These are phyloP conservation scores for Adineta ricciae DNA, from an alignment of 2,888 invertebrate species.

Conservation along the genomic window DNA sequence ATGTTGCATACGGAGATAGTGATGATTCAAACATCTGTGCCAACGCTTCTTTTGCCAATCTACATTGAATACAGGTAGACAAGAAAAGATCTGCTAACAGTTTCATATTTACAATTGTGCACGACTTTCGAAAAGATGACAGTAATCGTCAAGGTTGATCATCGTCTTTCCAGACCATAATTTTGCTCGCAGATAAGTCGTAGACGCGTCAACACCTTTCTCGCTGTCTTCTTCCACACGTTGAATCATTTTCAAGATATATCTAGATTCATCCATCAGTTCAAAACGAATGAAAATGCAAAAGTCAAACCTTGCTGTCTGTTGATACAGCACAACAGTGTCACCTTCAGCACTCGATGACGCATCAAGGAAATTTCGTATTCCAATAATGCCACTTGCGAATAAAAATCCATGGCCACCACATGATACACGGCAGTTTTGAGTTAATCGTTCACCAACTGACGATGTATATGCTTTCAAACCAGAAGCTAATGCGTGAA, in stretches of 20 bases:
- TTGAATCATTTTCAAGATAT: background rate
- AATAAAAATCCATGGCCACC: slow-evolving; percentile 79
- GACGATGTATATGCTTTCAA: slow-evolving; percentile 75
- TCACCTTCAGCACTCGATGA: slow-evolving; percentile 91
- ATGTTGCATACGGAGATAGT: slow-evolving; percentile 65
- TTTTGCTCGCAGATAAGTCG: background rate
- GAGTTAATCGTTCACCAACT: slow-evolving; percentile 66
- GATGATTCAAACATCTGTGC: slow-evolving; percentile 53
- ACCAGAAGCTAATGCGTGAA: slow-evolving; percentile 81
- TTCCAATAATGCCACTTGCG: slow-evolving; percentile 67
- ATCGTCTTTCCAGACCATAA: background rate
- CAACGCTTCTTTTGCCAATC: slow-evolving; percentile 44
- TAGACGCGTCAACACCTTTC: slow-evolving; percentile 48
- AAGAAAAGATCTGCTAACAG: background rate
- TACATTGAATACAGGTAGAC: slow-evolving; percentile 42
- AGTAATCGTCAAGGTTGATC: background rate
- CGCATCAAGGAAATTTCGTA: slow-evolving; percentile 73
- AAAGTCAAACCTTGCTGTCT: slow-evolving; percentile 65
- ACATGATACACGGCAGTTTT: slow-evolving; percentile 74
- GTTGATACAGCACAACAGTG: slow-evolving; percentile 80
- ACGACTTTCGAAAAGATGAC: background rate
- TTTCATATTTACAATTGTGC: background rate
- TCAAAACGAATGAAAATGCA: no score
- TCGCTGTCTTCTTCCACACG: background rate
- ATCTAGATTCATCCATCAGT: background rate